Conservation (phyloP, 2,888 invertebrate genomes). For the Hydriomena furcata region DNA sequence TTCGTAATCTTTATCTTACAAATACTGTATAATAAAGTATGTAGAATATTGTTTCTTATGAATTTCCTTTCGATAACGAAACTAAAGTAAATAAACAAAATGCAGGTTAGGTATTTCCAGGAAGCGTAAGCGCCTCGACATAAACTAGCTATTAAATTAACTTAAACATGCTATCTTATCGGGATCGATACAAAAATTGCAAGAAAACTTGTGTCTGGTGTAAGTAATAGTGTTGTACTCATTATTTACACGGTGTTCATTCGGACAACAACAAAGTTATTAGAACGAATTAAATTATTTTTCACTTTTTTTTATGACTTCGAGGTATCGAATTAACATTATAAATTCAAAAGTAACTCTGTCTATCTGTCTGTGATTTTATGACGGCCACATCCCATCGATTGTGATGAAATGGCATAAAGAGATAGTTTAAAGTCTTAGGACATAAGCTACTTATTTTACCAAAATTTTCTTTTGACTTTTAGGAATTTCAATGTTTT, state of each 20-base stretch:
- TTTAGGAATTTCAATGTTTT: too few relatives aligned
- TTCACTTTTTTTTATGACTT: too few relatives aligned
- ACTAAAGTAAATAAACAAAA: slow-evolving; percentile 7
- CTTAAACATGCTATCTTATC: slow-evolving; percentile 30
- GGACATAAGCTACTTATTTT: too few relatives aligned
- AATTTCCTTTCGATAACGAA: slow-evolving; percentile 8
- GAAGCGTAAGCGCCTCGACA: slow-evolving; percentile 15
- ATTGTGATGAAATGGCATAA: too few relatives aligned
- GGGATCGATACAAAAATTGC: slow-evolving; percentile 28
- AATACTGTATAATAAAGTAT: not conserved
- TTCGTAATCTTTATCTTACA: not conserved
- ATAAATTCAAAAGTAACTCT: too few relatives aligned
- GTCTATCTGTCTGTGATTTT: too few relatives aligned
- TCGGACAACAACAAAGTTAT: too few relatives aligned
- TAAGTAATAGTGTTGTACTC: not conserved
- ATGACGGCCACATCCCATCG: too few relatives aligned
- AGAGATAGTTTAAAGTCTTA: too few relatives aligned
- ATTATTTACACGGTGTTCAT: not conserved
- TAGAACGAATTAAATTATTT: too few relatives aligned
- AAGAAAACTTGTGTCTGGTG: slow-evolving; percentile 16
- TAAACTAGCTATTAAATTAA: slow-evolving; percentile 28
- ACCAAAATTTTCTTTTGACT: too few relatives aligned
- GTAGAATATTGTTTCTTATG: not conserved
- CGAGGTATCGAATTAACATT: too few relatives aligned
- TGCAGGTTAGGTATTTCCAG: slow-evolving; percentile 12